Base-by-base conservation (phyloP, 2,113 vertebrate species). In the Percopsis transmontana region DNA sequence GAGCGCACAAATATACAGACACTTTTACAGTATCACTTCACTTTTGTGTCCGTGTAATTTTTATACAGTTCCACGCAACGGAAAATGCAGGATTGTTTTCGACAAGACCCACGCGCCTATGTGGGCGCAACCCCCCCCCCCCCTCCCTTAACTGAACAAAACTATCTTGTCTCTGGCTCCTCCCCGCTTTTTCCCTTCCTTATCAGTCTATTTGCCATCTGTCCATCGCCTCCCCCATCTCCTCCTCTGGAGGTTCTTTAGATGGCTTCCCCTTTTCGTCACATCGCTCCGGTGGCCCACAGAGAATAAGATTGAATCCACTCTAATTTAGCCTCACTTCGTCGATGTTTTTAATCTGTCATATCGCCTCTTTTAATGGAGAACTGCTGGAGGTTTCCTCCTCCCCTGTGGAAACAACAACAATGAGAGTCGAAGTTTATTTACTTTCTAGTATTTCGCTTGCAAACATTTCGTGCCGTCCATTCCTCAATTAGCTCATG, bases 301-400 rank as follows among this genome's bases (percentile, higher is more conserved):
- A 77, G 83, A 83, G 78, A 87, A 86, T 83, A 62, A 70, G 55
- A 41, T 61, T 70, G 57, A 67, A 73, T 73, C 66, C 77, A 62
- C 58, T 74, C 69, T 80, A 81, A 81, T 86, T 77, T 77, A 79
- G 72, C 74, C 67, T 79, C 23, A 63, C 69, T 42, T 78, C 76
- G 78, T 85, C 78, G 81, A 67, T 85, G 76, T 88, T 85, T 82
- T 65, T 66, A 80, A 89, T 87, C 72, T 76, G 66, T 84, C 81
- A 72, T 70, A 70, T 14, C 60, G 62, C 48, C 68, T 80, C 14
- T 14, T 53, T 67, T 82, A 75, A 88, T 79, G 63, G 71, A 41
- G 54, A 74, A 59, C 39, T 10, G 69, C 70, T 38, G 58, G 44
- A 56, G 16, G 65, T 68, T 13, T 45, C 39, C 23, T 7, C 27